phyloP scores from a whole-genome alignment of 2,797 vertebrate species.

The Pseudomugil gertrudae region DNA sequence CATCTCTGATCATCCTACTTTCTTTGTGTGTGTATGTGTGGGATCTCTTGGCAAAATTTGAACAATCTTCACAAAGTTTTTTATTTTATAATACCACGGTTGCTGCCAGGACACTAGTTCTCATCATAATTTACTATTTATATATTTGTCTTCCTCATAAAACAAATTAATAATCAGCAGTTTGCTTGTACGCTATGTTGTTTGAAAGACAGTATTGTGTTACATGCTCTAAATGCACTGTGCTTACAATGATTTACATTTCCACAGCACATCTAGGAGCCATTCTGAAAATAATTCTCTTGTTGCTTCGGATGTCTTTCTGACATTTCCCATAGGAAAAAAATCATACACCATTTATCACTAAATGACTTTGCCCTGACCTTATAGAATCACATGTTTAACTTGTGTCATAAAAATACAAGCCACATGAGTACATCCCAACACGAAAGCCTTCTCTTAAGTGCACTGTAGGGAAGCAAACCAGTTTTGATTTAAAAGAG shows the following conservation, averaged over 20 bases:
- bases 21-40: not conserved
- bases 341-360: slow-evolving; percentile 28
- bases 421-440: slow-evolving; percentile 42
- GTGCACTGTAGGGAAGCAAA: slow-evolving; percentile 32
- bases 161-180: not conserved
- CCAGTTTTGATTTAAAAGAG: slow-evolving; percentile 35
- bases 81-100: slow-evolving; percentile 3
- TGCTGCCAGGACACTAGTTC: slow-evolving; percentile 12
- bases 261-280: not conserved
- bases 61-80: slow-evolving; percentile 1
- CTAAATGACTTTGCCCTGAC: slow-evolving; percentile 35
- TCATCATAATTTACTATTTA: too few species aligned
- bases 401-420: slow-evolving; percentile 27
- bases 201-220: not conserved
- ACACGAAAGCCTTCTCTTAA: slow-evolving; percentile 45
- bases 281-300: not conserved
- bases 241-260: not conserved
- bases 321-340: slow-evolving; percentile 25
- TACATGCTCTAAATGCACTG: not conserved
- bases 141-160: too few species aligned
- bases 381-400: slow-evolving; percentile 24
- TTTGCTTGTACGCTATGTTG: slow-evolving; percentile 6
- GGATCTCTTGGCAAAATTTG: slow-evolving; percentile 17
- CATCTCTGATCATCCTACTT: not conserved
- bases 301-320: slow-evolving; percentile 9